Conservation (phyloP, 2,888 invertebrate species). For the Rhagium mordax region DNA sequence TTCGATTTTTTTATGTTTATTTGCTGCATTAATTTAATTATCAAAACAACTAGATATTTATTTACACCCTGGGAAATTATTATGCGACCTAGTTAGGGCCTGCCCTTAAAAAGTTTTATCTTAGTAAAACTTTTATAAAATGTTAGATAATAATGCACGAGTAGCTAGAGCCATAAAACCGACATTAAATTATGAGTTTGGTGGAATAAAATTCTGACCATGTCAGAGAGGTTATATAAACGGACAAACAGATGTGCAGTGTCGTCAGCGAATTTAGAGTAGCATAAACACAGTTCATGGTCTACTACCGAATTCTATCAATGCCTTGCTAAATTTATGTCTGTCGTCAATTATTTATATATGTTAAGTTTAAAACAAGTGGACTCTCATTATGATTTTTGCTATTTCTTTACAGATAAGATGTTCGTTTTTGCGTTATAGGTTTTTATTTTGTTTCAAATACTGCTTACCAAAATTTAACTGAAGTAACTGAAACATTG, state of each 20-base stretch:
- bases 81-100: no score
- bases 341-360: constrained; percentile 16
- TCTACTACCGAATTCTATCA: background rate
- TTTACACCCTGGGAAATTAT: no score
- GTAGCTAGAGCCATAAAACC: background rate
- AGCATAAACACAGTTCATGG: constrained; percentile 18
- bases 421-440: no score
- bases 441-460: no score
- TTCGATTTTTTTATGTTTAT: no score
- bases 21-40: no score
- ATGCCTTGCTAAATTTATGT: constrained; percentile 13
- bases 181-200: background rate
- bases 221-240: constrained; percentile 13
- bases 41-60: no score
- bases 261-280: constrained; percentile 15
- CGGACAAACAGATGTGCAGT: constrained; percentile 23
- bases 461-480: no score
- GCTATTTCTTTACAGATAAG: background rate
- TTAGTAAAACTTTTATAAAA: no score
- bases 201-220: background rate
- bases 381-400: constrained; percentile 1
- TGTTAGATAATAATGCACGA: background rate
- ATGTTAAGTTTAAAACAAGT: constrained; percentile 12
- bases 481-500: no score
- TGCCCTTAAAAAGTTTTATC: no score